These are phyloP conservation scores for Geopemphigus sp. DNA, from an alignment of 1,140 invertebrate genomes.

Conservation along the genomic window DNA sequence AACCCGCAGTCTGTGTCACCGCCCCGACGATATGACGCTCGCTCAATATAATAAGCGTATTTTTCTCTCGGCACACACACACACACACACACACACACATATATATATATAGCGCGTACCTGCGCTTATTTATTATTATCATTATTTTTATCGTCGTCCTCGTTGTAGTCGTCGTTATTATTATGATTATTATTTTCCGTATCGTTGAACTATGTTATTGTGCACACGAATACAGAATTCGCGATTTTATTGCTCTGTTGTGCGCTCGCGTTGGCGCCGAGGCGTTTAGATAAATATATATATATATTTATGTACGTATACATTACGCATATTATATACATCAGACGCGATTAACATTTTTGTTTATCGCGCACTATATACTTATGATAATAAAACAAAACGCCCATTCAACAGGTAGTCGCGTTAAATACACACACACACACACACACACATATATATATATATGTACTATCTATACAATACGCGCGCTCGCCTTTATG, in stretches of 20 bases:
- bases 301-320: too few species aligned
- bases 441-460: neutral
- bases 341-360: conserved; percentile 28
- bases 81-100: too few species aligned
- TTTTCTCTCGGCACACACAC: too few species aligned
- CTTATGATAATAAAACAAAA: conserved; percentile 8
- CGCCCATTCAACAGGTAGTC: neutral
- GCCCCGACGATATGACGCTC: too few species aligned
- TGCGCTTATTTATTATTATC: neutral
- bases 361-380: conserved; percentile 6
- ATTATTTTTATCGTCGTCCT: too few species aligned
- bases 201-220: neutral
- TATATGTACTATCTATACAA: too few species aligned
- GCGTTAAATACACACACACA: neutral
- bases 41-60: too few species aligned
- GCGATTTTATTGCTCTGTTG: neutral
- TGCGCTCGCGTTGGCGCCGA: neutral
- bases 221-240: neutral
- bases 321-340: too few species aligned
- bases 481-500: too few species aligned
- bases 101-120: too few species aligned
- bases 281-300: neutral
- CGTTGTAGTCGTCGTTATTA: too few species aligned
- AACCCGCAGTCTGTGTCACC: too few species aligned
- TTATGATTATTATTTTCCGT: conserved; percentile 3